Evolutionary conservation across 1,140 invertebrate species (phyloP), one percentile per base, ranked within the genome.

Genomic region (Ceratitis capitata): DNA sequence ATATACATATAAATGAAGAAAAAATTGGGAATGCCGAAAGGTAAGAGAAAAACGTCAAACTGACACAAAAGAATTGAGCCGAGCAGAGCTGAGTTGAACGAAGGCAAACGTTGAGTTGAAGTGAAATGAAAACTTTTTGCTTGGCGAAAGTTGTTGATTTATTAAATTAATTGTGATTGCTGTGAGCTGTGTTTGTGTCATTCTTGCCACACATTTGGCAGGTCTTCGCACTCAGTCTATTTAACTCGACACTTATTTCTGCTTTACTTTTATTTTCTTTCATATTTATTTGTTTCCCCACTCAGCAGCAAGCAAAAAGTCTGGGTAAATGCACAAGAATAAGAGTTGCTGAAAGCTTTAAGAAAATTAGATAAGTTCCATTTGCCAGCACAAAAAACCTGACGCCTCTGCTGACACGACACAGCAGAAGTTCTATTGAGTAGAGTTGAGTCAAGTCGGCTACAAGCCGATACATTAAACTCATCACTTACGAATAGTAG

Each of bases 91-190:
- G n/a, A n/a, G n/a, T n/a, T n/a, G n/a, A n/a, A n/a, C n/a, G n/a
- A n/a, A n/a, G n/a, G n/a, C n/a, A n/a, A n/a, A n/a, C n/a, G n/a
- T n/a, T 1, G 45, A 7, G 35, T 42, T 78, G n/a, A 78, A 78
- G 69, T 45, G 19, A 78, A 78, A 39, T 78, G 35, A 78, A 78
- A 78, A 45, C n/a, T 78, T 78, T 78, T 78, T 45, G 3, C n/a
- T n/a, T n/a, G n/a, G n/a, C 45, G 42, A 26, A 45, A 19, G 42
- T 78, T 78, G 69, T 78, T 78, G 35, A 78, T 78, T 78, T 78
- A 78, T 78, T 78, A 78, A 78, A 78, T 78, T 78, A 42, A 78
- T 78, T 78, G 69, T 45, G 35, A 78, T 78, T 45, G 69, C 69
- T 78, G 10, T 78, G 69, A 78, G 69, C 19, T n/a, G 69, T 78